These are phyloP conservation scores for Laupala kohalensis DNA, from an alignment of 1,140 invertebrate genomes.

Conservation along the genomic window DNA sequence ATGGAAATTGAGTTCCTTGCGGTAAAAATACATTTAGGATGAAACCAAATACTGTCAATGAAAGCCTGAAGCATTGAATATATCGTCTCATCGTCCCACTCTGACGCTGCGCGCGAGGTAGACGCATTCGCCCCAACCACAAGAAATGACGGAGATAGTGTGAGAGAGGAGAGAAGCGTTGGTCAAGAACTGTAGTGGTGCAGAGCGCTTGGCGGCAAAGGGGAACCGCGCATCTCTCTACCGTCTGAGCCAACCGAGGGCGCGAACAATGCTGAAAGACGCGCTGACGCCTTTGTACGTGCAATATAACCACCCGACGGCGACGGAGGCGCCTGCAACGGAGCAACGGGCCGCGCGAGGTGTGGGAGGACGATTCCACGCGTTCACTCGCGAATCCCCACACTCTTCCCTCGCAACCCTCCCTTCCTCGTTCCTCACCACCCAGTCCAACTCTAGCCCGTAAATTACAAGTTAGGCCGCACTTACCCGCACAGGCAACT, in stretches of 20 bases:
- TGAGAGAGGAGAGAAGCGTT: neutral
- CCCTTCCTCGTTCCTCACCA: neutral
- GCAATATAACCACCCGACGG: neutral
- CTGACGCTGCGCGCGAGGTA: neutral
- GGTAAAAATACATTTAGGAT: too few species aligned
- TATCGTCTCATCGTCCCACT: neutral
- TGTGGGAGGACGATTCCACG: neutral
- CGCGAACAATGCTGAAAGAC: neutral
- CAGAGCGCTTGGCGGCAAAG: neutral
- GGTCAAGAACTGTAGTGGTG: neutral
- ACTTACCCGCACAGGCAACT: neutral
- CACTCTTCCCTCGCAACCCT: neutral
- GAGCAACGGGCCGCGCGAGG: too few species aligned
- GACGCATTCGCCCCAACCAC: neutral
- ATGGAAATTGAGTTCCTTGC: too few species aligned
- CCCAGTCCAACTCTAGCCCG: neutral
- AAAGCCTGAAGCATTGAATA: too few species aligned
- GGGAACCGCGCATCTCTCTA: too few species aligned
- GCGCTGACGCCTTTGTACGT: neutral
- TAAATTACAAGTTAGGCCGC: neutral
- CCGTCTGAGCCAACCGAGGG: neutral
- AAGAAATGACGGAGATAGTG: neutral
- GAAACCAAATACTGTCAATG: too few species aligned
- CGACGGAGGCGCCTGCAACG: too few species aligned
- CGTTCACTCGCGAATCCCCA: neutral